Evolutionary conservation across 2,113 vertebrate genomes (phyloP), one percentile per base, ranked within the genome.

Genomic region (Carollia perspicillata): DNA sequence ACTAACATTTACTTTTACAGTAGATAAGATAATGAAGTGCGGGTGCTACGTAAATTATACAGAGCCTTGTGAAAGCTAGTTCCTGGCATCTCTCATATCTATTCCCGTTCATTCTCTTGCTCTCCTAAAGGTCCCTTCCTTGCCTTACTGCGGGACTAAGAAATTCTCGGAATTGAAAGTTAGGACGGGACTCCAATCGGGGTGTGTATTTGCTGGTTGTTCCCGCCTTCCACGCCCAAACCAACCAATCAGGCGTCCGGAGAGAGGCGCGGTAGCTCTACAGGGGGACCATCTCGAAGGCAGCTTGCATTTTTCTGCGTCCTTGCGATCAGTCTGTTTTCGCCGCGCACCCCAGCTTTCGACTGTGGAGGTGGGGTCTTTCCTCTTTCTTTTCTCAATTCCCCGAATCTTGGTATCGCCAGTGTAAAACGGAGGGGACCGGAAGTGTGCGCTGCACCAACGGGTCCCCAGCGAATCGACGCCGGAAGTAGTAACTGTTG

Each of bases 401-500:
- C 0, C 35, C 17, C 6, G 17, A 14, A 16, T 37, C 49, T 23
- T 10, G 16, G 6, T 17, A 0, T 11, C 35, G 0, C 6, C 8
- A 4, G 14, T 3, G 68, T 28, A 8, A 51, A 37, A 6, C 60
- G 1, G 37, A 74, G 44, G 71, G 28, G 42, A 66, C 97, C 96
- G 98, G 97, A 97, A 97, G 95, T 96, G 95, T 71, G 81, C 10
- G 7, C 20, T 0, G 35, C 28, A 0, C 53, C 14, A 2, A 28
- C 18, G 0, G 23, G 44, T 72, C 88, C 81, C 44, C 53, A 0
- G 55, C 10, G 14, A n/a, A 3, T 10, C 47, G n/a, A 47, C 74
- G 9, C 96, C 97, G 97, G 97, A 98, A 98, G 95, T 95, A 40
- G n/a, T 14, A 1, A 2, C 12, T n/a, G 30, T 58, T 11, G 1